Evolutionary conservation across 2,888 invertebrate genomes (phyloP).

Genomic region (Drosophila conformis): DNA sequence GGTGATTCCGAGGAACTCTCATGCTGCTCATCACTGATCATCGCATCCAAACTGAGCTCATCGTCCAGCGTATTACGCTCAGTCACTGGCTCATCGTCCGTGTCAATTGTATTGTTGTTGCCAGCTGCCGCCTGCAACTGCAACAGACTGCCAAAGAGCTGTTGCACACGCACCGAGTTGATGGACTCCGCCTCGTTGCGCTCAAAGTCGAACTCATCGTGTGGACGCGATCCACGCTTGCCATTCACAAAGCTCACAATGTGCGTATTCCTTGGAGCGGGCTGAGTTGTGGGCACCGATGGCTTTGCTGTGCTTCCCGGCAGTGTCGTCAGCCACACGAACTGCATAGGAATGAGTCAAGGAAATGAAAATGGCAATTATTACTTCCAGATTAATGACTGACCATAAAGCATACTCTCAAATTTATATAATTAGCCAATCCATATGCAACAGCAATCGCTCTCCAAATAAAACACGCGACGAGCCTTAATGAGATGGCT

Average conservation of each 20-base stretch:
- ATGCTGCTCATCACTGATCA: conserved; percentile 67
- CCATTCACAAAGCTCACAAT: conserved; percentile 75
- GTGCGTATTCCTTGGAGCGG: conserved; percentile 57
- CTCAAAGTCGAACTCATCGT: conserved; percentile 73
- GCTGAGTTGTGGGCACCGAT: conserved; percentile 20
- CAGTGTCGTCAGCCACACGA: conserved; percentile 48
- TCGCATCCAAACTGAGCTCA: conserved; percentile 50
- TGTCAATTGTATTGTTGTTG: conserved; percentile 46
- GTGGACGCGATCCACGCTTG: conserved; percentile 32
- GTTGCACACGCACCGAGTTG: conserved; percentile 59
- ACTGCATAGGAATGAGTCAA: conserved; percentile 39
- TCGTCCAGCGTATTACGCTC: conserved; percentile 71
- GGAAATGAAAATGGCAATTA: conserved; percentile 18
- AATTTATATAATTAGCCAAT: conserved; percentile 61
- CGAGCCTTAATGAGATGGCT: conserved; percentile 52
- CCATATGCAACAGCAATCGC: conserved; percentile 46
- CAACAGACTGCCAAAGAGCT: conserved; percentile 67
- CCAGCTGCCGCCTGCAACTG: conserved; percentile 58
- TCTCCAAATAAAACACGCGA: conserved; percentile 22
- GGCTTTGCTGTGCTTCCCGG: conserved; percentile 44
- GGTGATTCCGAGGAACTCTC: conserved; percentile 59
- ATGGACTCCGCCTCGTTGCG: conserved; percentile 61
- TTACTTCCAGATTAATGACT: conserved; percentile 39
- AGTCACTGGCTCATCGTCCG: conserved; percentile 68
- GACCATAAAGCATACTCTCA: conserved; percentile 25